These are phyloP conservation scores for Glaucomys volans DNA, from an alignment of 2,113 vertebrate genomes.

Conservation along the genomic window DNA sequence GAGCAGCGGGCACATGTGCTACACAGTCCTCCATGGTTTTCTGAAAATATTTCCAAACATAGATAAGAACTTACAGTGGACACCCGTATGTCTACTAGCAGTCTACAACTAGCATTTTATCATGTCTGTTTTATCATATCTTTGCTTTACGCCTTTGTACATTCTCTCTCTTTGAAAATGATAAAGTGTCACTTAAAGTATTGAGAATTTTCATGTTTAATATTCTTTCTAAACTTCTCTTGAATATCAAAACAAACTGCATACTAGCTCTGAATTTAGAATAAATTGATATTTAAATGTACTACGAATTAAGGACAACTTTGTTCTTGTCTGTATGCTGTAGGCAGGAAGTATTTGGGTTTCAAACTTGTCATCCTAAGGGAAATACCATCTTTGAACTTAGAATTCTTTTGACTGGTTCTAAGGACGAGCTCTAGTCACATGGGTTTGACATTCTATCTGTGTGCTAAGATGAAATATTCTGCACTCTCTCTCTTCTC, in stretches of 20 bases:
- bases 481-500: not conserved
- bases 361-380: not conserved
- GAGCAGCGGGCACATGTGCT: not conserved
- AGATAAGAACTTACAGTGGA: not conserved
- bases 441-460: not conserved
- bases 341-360: not conserved
- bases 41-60: not conserved
- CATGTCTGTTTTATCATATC: not conserved
- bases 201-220: not conserved
- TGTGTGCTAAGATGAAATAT: not conserved
- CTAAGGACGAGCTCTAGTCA: not conserved
- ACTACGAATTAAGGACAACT: not conserved
- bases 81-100: not conserved
- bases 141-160: not conserved
- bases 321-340: not conserved
- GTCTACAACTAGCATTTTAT: not conserved
- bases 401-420: not conserved
- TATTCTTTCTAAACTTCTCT: not conserved
- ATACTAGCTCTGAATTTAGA: not conserved
- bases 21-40: not conserved
- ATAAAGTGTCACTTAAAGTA: not conserved
- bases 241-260: conserved; percentile 34
- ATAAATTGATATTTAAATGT: conserved; percentile 26
- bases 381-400: not conserved
- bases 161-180: not conserved